phyloP scores from a whole-genome alignment of 30 jellyfish, hydroid and myxozoan genomes.

The Cassiopea xamachana region DNA sequence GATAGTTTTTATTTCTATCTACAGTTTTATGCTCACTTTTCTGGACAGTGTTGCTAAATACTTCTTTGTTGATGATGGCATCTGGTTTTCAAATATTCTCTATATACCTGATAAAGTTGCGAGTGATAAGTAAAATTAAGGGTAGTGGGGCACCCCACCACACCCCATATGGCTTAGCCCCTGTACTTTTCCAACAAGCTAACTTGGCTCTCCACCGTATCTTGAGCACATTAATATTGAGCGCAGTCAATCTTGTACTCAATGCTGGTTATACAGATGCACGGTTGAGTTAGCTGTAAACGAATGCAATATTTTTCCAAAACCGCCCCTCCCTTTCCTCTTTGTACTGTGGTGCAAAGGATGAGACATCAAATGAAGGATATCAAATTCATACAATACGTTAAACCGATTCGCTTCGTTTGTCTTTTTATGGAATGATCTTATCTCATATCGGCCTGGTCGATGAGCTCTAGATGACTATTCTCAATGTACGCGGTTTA shows the following conservation, averaged over 20 bases:
- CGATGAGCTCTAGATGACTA: not conserved
- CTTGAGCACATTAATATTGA: too few relatives aligned
- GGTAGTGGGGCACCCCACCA: too few relatives aligned
- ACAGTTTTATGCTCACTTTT: not conserved
- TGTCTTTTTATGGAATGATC: not conserved
- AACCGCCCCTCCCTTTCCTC: not conserved
- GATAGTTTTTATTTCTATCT: not conserved
- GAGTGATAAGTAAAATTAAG: not conserved
- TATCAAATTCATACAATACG: not conserved
- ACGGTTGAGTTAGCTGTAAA: not conserved
- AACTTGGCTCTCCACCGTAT: too few relatives aligned
- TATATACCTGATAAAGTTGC: not conserved
- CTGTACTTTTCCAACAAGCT: too few relatives aligned
- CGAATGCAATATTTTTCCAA: not conserved
- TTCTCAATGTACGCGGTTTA: not conserved
- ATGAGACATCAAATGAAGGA: not conserved
- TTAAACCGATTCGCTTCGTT: not conserved
- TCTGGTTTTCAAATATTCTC: not conserved
- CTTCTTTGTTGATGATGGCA: not conserved
- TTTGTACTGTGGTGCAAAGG: too few relatives aligned
- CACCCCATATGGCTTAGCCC: too few relatives aligned
- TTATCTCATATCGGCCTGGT: not conserved
- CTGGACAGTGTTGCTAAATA: not conserved
- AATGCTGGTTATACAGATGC: too few relatives aligned
- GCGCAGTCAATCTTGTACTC: too few relatives aligned